A percentile compares a stretch with the other conserved stretches of the same genome.
These are phyloP conservation scores for Mesocricetus auratus DNA, from an alignment of 2,113 vertebrate genomes.

Conservation along the genomic window DNA sequence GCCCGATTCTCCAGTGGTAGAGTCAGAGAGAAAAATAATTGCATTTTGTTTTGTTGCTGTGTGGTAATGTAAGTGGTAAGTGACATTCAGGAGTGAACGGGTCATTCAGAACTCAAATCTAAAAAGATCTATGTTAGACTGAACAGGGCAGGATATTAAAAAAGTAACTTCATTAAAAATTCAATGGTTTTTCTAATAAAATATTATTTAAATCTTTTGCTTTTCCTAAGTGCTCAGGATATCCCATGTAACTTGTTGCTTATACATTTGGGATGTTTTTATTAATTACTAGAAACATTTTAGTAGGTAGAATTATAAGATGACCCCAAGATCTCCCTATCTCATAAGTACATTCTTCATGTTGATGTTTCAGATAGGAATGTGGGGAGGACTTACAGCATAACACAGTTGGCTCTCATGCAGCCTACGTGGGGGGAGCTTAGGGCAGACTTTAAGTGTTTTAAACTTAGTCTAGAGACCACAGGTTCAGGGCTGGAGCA, in stretches of 20 bases:
- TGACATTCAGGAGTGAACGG: slow-evolving; percentile 19
- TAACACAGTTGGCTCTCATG: neutral
- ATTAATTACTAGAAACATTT: neutral
- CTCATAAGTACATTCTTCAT: neutral
- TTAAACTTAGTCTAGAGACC: neutral
- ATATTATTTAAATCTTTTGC: slow-evolving; percentile 38
- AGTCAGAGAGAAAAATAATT: neutral
- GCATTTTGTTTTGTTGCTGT: neutral
- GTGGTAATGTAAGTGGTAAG: neutral
- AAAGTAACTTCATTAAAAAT: slow-evolving; percentile 47
- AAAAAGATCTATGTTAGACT: neutral
- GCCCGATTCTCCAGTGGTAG: neutral
- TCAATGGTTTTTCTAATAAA: slow-evolving; percentile 16
- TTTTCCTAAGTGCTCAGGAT: neutral
- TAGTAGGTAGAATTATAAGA: neutral
- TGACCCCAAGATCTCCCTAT: neutral
- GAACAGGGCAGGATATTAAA: neutral
- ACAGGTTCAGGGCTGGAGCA: neutral
- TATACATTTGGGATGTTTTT: neutral
- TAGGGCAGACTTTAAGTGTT: neutral
- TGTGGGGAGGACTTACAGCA: neutral
- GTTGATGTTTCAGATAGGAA: neutral
- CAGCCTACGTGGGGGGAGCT: neutral
- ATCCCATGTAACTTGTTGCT: neutral
- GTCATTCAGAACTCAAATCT: neutral